phyloP scores from a whole-genome alignment of 2,888 invertebrate species.

The Microctonus brassicae region DNA sequence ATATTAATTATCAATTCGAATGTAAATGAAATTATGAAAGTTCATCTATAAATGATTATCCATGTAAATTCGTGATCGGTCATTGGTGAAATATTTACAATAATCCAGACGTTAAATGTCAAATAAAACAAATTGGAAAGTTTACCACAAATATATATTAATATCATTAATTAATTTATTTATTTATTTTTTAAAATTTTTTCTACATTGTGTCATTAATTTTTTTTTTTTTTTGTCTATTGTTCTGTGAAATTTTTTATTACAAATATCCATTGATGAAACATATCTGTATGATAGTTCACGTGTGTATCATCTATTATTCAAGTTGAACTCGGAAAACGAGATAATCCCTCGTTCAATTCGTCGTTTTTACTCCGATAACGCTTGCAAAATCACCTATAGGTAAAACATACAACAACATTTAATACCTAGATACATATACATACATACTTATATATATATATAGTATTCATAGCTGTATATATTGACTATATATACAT shows the following conservation, averaged over 20 bases:
- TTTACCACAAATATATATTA: not conserved
- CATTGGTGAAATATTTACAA: conserved; percentile 8
- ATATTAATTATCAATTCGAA: conserved; percentile 20
- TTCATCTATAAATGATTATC: conserved; percentile 8
- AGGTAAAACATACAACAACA: not conserved
- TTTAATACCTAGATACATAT: not conserved
- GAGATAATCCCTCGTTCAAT: conserved; percentile 14
- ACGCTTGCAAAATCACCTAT: conserved; percentile 1
- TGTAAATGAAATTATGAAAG: not conserved
- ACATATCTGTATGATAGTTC: not conserved
- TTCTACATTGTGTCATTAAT: too few relatives aligned
- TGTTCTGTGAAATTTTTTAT: not conserved
- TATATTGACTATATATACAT: conserved; percentile 11
- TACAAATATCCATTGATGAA: not conserved
- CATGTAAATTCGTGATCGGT: conserved; percentile 13
- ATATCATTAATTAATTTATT: not conserved
- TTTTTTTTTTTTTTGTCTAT: not conserved
- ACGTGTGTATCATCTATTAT: conserved; percentile 17
- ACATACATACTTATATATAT: not conserved
- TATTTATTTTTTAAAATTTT: not conserved
- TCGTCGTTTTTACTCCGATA: conserved; percentile 11
- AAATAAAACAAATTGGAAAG: conserved; percentile 5
- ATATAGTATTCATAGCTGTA: too few relatives aligned
- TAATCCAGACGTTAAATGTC: conserved; percentile 6
- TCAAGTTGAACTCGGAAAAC: not conserved